Base-by-base conservation (phyloP, 2,113 vertebrate genomes). In the Sinocyclocheilus anophthalmus region DNA sequence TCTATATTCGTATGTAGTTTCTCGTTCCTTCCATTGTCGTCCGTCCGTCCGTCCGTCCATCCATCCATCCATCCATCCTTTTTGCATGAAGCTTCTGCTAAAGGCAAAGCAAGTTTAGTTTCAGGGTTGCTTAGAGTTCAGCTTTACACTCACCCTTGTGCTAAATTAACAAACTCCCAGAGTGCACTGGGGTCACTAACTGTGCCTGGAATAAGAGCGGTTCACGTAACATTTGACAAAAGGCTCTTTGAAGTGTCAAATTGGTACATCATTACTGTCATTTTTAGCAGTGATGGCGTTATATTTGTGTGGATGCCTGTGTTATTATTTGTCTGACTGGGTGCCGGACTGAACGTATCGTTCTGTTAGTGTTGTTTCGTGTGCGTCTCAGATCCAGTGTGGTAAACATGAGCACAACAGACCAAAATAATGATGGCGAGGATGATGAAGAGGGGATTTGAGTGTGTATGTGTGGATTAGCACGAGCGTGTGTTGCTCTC, bases 371-470 rank as follows among this genome's bases (percentile, higher is more conserved):
- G 42, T 42, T 42, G 42, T 42, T 73, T 45, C 1, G 2, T 26
- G 22, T 76, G 39, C 3, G 10, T 75, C 48, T 55, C 14, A 10
- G 79, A 81, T 65, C 37, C 22, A n/a, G 61, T 45, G 7, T n/a
- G 8, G 22, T 45, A 63, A 65, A 81, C 12, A 65, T 65, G n/a
- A 65, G 6, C 18, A 80, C 37, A 79, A 67, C 61, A 80, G 22
- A 24, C 37, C 2, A 10, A 42, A 63, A 14, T 63, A 77, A n/a
- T 55, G 24, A 53, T 50, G 37, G 18, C 14, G 24, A 30, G 13
- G 59, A 81, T 45, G 59, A 81, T 11, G n/a, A 81, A 33, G 24
- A 69, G 18, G 30, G 77, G 48, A 67, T 53, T 22, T 77, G 26
- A 14, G 24, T 50, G 57, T 53, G 76, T 59, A 13, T 42, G 63